phyloP scores from a whole-genome alignment of 35 echinoderm and acorn worm genomes.

The Patiria miniata region DNA sequence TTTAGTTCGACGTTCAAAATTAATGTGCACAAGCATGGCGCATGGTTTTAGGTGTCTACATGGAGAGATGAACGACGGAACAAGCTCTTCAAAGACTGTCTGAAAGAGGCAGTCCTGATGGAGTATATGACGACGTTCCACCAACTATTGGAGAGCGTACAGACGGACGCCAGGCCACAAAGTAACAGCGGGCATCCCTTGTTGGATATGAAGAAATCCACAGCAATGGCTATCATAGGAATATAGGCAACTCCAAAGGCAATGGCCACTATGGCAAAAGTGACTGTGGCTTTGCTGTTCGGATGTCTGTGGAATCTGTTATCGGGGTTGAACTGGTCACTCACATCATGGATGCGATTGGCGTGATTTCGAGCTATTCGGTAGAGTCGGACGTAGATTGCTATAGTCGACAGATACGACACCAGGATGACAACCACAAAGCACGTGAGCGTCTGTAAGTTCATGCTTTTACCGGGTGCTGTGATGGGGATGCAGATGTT shows the following conservation, averaged over 20 bases:
- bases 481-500: not conserved
- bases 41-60: too few relatives aligned
- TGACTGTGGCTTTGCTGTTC: not conserved
- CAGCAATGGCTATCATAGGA: not conserved
- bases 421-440: conserved; percentile 5
- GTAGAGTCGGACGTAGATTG: not conserved
- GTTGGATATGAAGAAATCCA: not conserved
- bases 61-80: not conserved
- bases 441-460: not conserved
- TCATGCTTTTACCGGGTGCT: not conserved
- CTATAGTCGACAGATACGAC: not conserved
- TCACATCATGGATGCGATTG: not conserved
- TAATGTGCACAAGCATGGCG: too few relatives aligned
- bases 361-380: not conserved
- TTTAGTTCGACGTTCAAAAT: too few relatives aligned
- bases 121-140: conserved; percentile 18
- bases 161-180: not conserved
- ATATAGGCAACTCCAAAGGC: not conserved
- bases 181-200: not conserved
- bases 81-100: not conserved
- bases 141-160: not conserved
- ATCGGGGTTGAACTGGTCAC: not conserved
- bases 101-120: not conserved
- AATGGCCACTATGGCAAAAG: not conserved
- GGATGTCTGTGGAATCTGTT: not conserved